Percentiles rank a stretch among this genome's conserved stretches.
phyloP scores from a whole-genome alignment of 2,888 invertebrate genomes.

The Glaucopsyche alexis region DNA sequence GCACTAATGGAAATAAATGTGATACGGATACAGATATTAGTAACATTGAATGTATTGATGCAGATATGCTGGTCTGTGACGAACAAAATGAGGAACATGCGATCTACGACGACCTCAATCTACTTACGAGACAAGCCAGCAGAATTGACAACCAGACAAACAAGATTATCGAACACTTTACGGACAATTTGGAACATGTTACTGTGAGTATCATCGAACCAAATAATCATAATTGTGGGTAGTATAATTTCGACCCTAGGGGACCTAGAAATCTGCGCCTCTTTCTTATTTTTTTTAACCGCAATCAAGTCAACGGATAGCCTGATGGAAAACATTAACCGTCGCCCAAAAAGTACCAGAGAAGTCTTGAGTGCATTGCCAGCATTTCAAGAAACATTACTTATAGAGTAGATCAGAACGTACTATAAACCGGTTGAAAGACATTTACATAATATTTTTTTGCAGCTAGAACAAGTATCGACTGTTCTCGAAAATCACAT shows the following conservation, averaged over 20 bases:
- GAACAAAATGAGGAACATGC: slow-evolving; percentile 47
- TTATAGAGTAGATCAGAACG: too few species aligned
- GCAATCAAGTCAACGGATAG: too few species aligned
- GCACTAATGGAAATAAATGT: too few species aligned
- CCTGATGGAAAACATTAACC: too few species aligned
- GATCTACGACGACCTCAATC: slow-evolving; percentile 52
- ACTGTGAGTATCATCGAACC: slow-evolving; percentile 46
- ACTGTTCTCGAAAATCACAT: slow-evolving; percentile 64
- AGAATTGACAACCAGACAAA: slow-evolving; percentile 70
- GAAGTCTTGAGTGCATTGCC: too few species aligned
- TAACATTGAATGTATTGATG: slow-evolving; percentile 52
- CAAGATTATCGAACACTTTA: slow-evolving; percentile 63
- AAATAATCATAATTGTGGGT: too few species aligned
- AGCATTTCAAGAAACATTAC: too few species aligned
- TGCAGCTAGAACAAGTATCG: slow-evolving; percentile 68
- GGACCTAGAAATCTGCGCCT: too few species aligned
- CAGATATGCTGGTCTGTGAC: slow-evolving; percentile 51
- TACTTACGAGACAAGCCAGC: slow-evolving; percentile 60
- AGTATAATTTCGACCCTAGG: too few species aligned
- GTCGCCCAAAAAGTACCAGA: too few species aligned
- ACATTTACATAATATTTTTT: slow-evolving; percentile 3
- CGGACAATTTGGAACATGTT: slow-evolving; percentile 57
- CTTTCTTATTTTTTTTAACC: too few species aligned
- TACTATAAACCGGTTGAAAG: too few species aligned
- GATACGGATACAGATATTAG: neutral